phyloP scores from a whole-genome alignment of 2,113 vertebrate genomes.

The Microcebus jonahi region DNA sequence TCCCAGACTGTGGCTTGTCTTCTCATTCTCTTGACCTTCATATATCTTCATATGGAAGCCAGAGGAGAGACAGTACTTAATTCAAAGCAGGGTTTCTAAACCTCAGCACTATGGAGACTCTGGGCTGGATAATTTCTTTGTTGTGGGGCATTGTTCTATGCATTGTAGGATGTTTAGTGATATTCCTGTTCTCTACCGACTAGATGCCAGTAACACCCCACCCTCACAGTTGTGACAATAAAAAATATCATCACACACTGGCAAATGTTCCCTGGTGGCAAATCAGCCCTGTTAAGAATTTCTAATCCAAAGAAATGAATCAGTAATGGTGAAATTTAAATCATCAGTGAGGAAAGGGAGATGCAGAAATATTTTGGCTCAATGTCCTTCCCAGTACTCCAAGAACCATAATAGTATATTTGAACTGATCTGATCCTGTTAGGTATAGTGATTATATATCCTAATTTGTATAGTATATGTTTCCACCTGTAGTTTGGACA shows the following conservation, averaged over 20 bases:
- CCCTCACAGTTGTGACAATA: not conserved
- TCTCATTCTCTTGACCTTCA: not conserved
- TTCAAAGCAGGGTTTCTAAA: not conserved
- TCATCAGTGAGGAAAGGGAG: not conserved
- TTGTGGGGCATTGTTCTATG: not conserved
- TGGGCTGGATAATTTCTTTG: not conserved
- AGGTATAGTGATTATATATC: not conserved
- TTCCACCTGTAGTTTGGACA: not conserved
- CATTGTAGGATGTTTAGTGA: not conserved
- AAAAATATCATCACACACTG: not conserved
- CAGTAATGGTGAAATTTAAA: not conserved
- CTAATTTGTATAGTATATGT: not conserved
- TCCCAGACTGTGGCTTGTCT: not conserved
- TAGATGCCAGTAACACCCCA: not conserved
- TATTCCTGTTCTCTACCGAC: not conserved
- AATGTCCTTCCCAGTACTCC: not conserved
- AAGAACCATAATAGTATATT: not conserved
- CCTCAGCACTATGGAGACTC: not conserved
- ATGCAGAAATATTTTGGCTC: not conserved
- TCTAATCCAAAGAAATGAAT: not conserved
- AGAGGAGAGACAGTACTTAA: not conserved
- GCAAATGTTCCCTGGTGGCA: not conserved
- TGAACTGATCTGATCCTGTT: not conserved
- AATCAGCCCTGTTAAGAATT: not conserved
- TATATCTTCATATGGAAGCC: not conserved